These are phyloP conservation scores for Lycophotia porphyrea DNA, from an alignment of 2,888 invertebrate species.

Conservation along the genomic window DNA sequence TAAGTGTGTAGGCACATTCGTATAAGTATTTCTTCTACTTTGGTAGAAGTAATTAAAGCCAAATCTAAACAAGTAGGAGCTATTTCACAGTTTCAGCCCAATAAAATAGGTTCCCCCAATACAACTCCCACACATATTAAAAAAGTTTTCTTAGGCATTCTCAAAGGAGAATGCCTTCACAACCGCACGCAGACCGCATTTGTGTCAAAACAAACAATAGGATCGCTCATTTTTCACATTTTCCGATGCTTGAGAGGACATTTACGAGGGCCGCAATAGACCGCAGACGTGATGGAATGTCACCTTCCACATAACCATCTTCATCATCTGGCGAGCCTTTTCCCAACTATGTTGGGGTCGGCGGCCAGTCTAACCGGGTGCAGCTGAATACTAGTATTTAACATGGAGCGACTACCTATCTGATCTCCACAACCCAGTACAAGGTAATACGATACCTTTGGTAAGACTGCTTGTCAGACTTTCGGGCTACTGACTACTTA, in stretches of 20 bases:
- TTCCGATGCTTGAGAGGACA: constrained; percentile 16
- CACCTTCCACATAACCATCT: not conserved
- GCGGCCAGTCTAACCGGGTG: too few species aligned
- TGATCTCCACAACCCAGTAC: too few species aligned
- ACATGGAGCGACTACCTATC: too few species aligned
- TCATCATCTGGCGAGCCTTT: too few species aligned
- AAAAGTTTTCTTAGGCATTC: constrained; percentile 41
- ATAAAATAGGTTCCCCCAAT: constrained; percentile 5
- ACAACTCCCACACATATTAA: constrained; percentile 30
- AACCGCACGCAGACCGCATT: constrained; percentile 23
- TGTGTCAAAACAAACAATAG: constrained; percentile 40
- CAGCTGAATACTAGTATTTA: too few species aligned
- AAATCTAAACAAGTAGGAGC: not conserved
- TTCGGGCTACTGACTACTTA: too few species aligned
- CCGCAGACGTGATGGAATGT: not conserved
- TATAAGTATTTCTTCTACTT: not conserved
- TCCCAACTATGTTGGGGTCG: too few species aligned
- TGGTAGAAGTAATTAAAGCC: not conserved
- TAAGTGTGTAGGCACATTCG: not conserved
- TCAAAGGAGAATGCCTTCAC: constrained; percentile 31
- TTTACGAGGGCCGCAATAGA: constrained; percentile 2
- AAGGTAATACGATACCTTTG: too few species aligned
- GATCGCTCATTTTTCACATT: constrained; percentile 22
- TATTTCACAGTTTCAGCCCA: not conserved
- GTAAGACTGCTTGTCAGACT: too few species aligned